phyloP scores from a whole-genome alignment of 1,140 invertebrate species.

The Neodiprion lecontei region DNA sequence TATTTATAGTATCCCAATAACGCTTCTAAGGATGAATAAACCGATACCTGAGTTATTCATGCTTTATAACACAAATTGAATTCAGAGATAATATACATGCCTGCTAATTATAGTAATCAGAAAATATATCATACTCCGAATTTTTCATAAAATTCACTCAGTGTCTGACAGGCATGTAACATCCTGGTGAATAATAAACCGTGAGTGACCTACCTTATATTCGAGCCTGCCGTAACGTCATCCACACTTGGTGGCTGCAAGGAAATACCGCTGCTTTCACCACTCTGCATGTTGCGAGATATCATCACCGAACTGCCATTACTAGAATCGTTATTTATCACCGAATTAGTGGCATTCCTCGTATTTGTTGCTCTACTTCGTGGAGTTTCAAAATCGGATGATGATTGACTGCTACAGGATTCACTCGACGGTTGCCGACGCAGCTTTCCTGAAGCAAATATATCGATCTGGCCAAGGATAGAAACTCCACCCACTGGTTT shows the following conservation, averaged over 20 bases:
- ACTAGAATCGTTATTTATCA: not conserved
- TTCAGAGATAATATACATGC: too few species aligned
- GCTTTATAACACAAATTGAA: too few species aligned
- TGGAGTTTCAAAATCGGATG: slow-evolving; percentile 20
- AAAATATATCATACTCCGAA: too few species aligned
- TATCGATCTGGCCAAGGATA: slow-evolving; percentile 58
- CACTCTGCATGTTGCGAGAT: slow-evolving; percentile 22
- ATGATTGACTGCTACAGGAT: slow-evolving; percentile 42
- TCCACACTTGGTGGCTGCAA: slow-evolving; percentile 37
- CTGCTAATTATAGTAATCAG: too few species aligned
- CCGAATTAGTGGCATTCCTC: slow-evolving; percentile 25
- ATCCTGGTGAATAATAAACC: not conserved
- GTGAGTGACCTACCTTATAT: slow-evolving; percentile 39
- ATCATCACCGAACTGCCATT: not conserved
- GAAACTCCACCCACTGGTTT: slow-evolving; percentile 65
- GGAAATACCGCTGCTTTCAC: slow-evolving; percentile 42
- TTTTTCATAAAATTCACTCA: too few species aligned
- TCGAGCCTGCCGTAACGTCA: slow-evolving; percentile 30
- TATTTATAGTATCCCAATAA: too few species aligned
- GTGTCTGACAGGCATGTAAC: too few species aligned
- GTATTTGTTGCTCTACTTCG: slow-evolving; percentile 24
- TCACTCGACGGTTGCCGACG: slow-evolving; percentile 37
- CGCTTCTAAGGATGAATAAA: too few species aligned
- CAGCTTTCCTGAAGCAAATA: slow-evolving; percentile 39
- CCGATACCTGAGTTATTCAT: too few species aligned